Conservation (phyloP, 2,888 invertebrate genomes). For the Pachycephus smyrnensis region DNA sequence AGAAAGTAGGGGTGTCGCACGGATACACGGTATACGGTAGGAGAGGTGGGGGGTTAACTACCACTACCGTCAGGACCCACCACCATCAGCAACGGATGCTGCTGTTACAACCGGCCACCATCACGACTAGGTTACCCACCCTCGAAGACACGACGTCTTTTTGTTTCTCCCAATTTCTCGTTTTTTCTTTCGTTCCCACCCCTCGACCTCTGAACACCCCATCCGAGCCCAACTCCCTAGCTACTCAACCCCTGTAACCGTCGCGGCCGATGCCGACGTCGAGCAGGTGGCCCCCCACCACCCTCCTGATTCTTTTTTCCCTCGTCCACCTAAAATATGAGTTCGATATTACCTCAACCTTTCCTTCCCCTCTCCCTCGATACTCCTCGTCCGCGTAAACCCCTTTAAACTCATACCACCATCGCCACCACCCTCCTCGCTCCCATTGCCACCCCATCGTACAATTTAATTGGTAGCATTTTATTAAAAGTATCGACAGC, state of each 20-base stretch:
- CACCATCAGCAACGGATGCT: neutral
- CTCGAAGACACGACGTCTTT: slow-evolving; percentile 26
- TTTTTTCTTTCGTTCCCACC: slow-evolving; percentile 29
- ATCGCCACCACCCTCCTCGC: slow-evolving; percentile 5
- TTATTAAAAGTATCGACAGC: slow-evolving; percentile 66
- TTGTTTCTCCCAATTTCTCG: slow-evolving; percentile 40
- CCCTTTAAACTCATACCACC: slow-evolving; percentile 11
- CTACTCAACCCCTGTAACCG: slow-evolving; percentile 20
- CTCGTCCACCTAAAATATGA: slow-evolving; percentile 23
- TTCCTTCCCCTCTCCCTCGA: neutral
- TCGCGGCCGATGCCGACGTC: slow-evolving; percentile 18
- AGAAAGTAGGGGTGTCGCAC: slow-evolving; percentile 14
- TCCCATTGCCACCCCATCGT: slow-evolving; percentile 37
- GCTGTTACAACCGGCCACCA: neutral
- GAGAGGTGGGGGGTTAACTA: slow-evolving; percentile 39
- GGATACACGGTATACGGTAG: slow-evolving; percentile 5
- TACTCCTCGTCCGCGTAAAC: neutral
- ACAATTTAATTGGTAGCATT: slow-evolving; percentile 64
- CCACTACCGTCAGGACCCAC: slow-evolving; percentile 31
- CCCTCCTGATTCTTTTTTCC: slow-evolving; percentile 16
- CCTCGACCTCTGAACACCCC: slow-evolving; percentile 33
- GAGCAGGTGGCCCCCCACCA: slow-evolving; percentile 23
- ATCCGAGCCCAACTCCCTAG: slow-evolving; percentile 19
- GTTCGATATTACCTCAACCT: slow-evolving; percentile 24
- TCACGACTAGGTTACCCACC: neutral